Base-by-base conservation (phyloP, 2,888 invertebrate species). In the Aporophyla nigra region DNA sequence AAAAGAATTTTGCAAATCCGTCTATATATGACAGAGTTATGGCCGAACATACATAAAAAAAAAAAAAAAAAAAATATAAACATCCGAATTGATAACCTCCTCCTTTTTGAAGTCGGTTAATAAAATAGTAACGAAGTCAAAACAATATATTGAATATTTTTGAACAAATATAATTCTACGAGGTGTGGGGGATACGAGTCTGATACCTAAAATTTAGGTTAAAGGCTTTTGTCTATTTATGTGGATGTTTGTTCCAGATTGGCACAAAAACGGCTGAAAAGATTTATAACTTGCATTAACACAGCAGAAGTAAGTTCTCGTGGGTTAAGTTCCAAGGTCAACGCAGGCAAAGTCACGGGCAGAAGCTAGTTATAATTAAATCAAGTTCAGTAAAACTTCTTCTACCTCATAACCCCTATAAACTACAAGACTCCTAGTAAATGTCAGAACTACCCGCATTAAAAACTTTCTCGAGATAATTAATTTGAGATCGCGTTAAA, bases 401-500 rank as follows among this genome's bases (percentile, higher is more conserved):
- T 14, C 53, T 14, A 10, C 21, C 5, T 33, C n/a, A 40, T 43
- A 62, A 49, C 19, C 7, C 16, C 24, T n/a, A n/a, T 65, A 54
- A 80, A 78, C 63, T 33, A 58, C 58, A 68, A 77, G 21, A 67
- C n/a, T 53, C 4, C 49, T 49, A 54, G 40, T 58, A 67, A 82
- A 62, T 43, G 40, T 54, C 62, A 27, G 10, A 74, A 63, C 53
- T 43, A 58, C 27, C 27, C 6, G 19, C 61, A 54, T 63, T 85
- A 40, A 73, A 77, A 85, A 78, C 65, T 76, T 71, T 2, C 0
- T 9, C 14, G n/a, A 24, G 51, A 16, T 70, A 67, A 83, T 76
- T 76, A 80, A 76, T 84, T 84, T 69, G 27, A 49, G 10, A 78
- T 67, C 43, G 33, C 40, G 49, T 71, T 56, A 61, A 76, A 75